Evolutionary conservation across 2,797 vertebrate genomes (phyloP), one percentile per base, ranked within the genome.

Genomic region (Sebastes umbrosus): DNA sequence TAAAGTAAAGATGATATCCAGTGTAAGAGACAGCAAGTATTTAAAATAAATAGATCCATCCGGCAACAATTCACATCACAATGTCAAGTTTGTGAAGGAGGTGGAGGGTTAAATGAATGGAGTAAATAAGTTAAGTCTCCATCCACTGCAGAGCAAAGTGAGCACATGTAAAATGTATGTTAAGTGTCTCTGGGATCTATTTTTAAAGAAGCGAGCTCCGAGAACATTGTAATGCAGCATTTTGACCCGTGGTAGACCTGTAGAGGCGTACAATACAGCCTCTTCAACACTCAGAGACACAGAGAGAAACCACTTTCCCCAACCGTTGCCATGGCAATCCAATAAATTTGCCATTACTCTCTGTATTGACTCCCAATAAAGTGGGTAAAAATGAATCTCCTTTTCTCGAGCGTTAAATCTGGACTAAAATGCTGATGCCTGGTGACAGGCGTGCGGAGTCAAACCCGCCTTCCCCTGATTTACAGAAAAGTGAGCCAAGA

Each of bases 301-400:
- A 60, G 62, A 84, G 55, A 90, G 84, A 90, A 87, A 84, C 55
- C 84, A 74, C 89, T 87, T 86, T 87, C 81, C 79, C 84, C 90
- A 84, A 60, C 87, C 31, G 94, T 96, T 94, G 88, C 94, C 94
- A 95, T 95, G 94, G 94, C 86, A 90, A 95, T 93, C 80, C 77
- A 90, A 88, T 92, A 90, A 86, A 84, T 86, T 74, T 87, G 75
- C 85, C 77, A 83, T 91, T 82, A 75, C 86, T 82, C 84, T 90
- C 76, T 71, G 85, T 88, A 93, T 91, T 90, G 92, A 92, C 87
- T 92, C 89, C 82, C 85, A 87, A 90, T 92, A 92, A 94, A 93
- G 79, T 86, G 78, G 77, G 87, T 87, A 86, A 91, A 91, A 92
- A 91, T 87, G 83, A 91, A 92, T 92, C 82, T 84, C 79, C 87